phyloP scores from a whole-genome alignment of 1,140 invertebrate genomes.

The Halictus rubicundus region DNA sequence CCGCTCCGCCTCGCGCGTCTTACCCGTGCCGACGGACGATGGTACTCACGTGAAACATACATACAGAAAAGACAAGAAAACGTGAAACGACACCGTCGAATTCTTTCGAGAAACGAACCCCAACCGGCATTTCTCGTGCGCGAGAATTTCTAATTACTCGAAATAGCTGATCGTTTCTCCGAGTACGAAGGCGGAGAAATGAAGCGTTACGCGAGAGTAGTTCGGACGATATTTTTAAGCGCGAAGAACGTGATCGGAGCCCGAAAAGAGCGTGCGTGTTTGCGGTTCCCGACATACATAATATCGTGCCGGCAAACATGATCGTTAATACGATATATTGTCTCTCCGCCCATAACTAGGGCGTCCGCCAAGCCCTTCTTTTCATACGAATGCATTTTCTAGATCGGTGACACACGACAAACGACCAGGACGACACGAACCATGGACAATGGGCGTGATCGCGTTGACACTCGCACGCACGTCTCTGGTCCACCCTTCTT shows the following conservation, averaged over 20 bases:
- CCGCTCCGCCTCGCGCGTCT: too few species aligned
- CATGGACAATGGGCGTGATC: neutral
- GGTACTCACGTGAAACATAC: too few species aligned
- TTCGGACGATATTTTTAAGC: constrained; percentile 16
- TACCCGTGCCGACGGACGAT: too few species aligned
- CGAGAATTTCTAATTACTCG: too few species aligned
- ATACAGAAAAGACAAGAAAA: too few species aligned
- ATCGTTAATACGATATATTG: neutral
- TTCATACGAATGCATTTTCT: neutral
- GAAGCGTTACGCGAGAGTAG: too few species aligned
- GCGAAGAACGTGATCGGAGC: constrained; percentile 1
- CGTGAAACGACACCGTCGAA: too few species aligned
- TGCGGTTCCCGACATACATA: neutral
- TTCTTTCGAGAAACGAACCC: neutral
- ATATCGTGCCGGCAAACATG: neutral
- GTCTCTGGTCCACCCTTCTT: neutral
- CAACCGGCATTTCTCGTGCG: too few species aligned
- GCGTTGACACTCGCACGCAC: neutral
- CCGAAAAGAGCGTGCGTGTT: neutral
- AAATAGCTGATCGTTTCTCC: too few species aligned
- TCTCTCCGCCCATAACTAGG: neutral
- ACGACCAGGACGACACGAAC: neutral
- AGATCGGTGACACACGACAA: neutral
- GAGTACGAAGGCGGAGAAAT: too few species aligned
- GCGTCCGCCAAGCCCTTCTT: constrained; percentile 27